These are phyloP conservation scores for Petrolisthes manimaculis DNA, from an alignment of 2,888 invertebrate genomes.

Conservation along the genomic window DNA sequence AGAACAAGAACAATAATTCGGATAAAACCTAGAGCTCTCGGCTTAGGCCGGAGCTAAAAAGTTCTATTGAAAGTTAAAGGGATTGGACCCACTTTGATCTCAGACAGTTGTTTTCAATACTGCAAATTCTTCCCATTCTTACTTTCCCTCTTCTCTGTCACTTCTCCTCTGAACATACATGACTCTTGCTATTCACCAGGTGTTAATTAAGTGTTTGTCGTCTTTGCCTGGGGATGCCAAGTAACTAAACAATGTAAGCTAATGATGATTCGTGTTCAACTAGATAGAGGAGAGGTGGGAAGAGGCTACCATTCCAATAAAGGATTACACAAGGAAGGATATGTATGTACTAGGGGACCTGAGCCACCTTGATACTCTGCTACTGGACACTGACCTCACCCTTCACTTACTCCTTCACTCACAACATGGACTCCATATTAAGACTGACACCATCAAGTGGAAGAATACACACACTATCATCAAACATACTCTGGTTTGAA, in stretches of 20 bases:
- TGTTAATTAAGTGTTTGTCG: no score
- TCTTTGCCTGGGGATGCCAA: no score
- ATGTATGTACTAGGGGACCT: constrained; percentile 47
- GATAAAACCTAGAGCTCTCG: no score
- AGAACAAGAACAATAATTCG: no score
- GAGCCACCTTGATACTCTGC: constrained; percentile 31
- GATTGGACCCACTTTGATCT: no score
- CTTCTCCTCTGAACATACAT: background rate
- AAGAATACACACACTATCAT: constrained; percentile 56
- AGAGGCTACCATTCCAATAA: constrained; percentile 36
- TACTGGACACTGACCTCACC: constrained; percentile 55
- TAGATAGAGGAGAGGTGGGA: constrained; percentile 48
- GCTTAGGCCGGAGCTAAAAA: no score
- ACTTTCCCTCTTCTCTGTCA: background rate
- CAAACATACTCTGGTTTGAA: constrained; percentile 56
- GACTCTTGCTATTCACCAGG: background rate
- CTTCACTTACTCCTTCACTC: constrained; percentile 62
- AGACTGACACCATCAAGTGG: constrained; percentile 51
- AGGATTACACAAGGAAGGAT: constrained; percentile 38
- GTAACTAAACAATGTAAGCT: no score
- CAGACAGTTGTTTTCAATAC: background rate
- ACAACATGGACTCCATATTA: constrained; percentile 61
- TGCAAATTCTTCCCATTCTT: background rate
- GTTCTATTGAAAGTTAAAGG: no score
- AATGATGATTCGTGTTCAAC: no score